Base-by-base conservation (phyloP, 2,888 invertebrate genomes). In the Catotricha subobsoleta region DNA sequence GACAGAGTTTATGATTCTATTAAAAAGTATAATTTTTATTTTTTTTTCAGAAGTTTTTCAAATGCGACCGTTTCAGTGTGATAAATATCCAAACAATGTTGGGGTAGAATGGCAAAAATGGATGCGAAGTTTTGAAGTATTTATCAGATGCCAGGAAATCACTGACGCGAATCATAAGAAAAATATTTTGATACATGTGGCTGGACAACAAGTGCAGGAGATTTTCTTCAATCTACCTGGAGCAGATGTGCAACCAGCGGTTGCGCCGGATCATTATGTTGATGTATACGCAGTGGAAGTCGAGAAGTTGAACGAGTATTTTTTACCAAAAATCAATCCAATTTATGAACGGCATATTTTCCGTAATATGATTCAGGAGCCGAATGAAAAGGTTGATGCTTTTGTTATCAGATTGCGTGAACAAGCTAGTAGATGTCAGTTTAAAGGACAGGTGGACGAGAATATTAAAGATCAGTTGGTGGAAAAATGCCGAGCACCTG, bases 351-450 rank as follows among this genome's bases (percentile, higher is more conserved):
- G 54, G 9, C 52, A 56, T 45, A 9, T 54, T 3, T 55, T 55
- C 43, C 42, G 54, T 2, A 40, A 48, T 10, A 41, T 52, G 5
- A 46, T 52, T 49, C 44, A 52, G 37, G 51, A 54, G 51, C 40
- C 45, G 34, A 49, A 45, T 1, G 55, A 56, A 30, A 51, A 50
- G 27, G 52, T 57, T 40, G 53, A 51, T 29, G 55, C 53, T 39
- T 57, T 55, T 44, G 19, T 54, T 9, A 28, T 51, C 4, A 45
- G 51, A 33, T 33, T 55, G 7, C 25, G 45, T 8, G 45, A 40
- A 27, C 44, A 46, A 31, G 43, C 46, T 6, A 41, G 33, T 3
- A 45, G 45, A 40, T 46, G 44, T 39, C 42, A 41, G n/a, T 46
- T 48, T 28, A 43, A 44, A 2, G 35, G 46, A 15, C 43, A 44